These are phyloP conservation scores for Nomada lathburiana DNA, from an alignment of 2,888 invertebrate genomes.

Conservation along the genomic window DNA sequence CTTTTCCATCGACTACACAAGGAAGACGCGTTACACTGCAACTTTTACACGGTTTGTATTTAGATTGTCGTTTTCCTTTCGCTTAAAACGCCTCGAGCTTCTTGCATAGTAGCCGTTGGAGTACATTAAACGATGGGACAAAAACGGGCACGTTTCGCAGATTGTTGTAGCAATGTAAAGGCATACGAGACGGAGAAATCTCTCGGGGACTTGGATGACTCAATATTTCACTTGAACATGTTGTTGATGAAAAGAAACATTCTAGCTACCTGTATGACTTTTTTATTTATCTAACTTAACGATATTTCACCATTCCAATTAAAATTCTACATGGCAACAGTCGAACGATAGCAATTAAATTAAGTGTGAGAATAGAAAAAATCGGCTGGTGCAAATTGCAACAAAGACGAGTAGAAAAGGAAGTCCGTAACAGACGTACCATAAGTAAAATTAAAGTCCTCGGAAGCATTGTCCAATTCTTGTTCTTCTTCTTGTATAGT, in stretches of 20 bases:
- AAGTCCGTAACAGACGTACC: conserved; percentile 21
- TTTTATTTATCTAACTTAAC: too few species aligned
- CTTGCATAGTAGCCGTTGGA: not conserved
- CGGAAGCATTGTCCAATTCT: conserved; percentile 15
- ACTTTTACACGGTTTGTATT: too few species aligned
- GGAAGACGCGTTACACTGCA: too few species aligned
- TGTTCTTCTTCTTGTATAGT: not conserved
- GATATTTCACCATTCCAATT: too few species aligned
- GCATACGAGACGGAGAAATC: not conserved
- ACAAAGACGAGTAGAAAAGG: not conserved
- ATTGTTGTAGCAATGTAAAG: not conserved
- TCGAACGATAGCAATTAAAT: not conserved
- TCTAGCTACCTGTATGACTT: too few species aligned
- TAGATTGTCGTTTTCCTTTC: not conserved
- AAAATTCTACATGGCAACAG: too few species aligned
- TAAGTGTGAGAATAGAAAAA: not conserved
- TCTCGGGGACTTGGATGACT: too few species aligned
- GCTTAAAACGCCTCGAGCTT: not conserved
- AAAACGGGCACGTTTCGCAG: not conserved
- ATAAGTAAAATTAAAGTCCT: not conserved
- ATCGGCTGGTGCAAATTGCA: not conserved
- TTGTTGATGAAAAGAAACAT: too few species aligned
- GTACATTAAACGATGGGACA: not conserved
- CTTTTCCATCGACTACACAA: too few species aligned
- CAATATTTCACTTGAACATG: not conserved